Evolutionary conservation across 2,113 vertebrate genomes (phyloP).

Genomic region (Gobiocypris rarus): DNA sequence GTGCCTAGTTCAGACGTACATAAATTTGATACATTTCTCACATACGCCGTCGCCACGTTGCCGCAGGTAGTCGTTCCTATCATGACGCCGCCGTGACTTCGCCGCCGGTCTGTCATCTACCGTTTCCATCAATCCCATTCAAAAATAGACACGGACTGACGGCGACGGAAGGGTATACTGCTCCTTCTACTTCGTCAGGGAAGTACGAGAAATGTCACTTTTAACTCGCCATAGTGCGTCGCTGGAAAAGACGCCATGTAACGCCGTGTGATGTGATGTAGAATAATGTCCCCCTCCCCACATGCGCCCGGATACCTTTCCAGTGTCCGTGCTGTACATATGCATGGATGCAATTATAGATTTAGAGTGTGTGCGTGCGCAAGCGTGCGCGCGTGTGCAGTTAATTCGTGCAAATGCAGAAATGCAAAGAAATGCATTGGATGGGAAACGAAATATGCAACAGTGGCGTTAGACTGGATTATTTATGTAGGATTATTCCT

Average conservation of each 20-base stretch:
- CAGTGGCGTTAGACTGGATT: conserved; percentile 30
- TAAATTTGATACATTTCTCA: too few relatives aligned
- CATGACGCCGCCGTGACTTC: too few relatives aligned
- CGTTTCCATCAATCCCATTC: too few relatives aligned
- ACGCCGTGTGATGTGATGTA: conserved; percentile 70
- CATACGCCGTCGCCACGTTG: too few relatives aligned
- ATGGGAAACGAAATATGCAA: not conserved
- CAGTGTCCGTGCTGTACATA: conserved; percentile 54
- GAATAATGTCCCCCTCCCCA: conserved; percentile 72
- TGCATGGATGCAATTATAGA: conserved; percentile 19
- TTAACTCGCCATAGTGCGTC: too few relatives aligned
- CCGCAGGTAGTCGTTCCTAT: too few relatives aligned
- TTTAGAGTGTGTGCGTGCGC: not conserved
- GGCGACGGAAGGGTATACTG: too few relatives aligned
- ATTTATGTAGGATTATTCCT: conserved; percentile 11
- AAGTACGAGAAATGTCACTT: too few relatives aligned
- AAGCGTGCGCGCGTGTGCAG: not conserved
- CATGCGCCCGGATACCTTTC: conserved; percentile 70
- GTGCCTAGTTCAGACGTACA: too few relatives aligned
- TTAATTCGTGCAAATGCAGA: not conserved
- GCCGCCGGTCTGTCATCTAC: too few relatives aligned
- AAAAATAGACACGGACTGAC: too few relatives aligned
- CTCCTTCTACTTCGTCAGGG: too few relatives aligned
- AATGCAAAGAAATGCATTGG: not conserved
- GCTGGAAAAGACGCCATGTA: conserved; percentile 66